phyloP scores from a whole-genome alignment of 2,797 vertebrate species.

The Pipistrellus pipistrellus region DNA sequence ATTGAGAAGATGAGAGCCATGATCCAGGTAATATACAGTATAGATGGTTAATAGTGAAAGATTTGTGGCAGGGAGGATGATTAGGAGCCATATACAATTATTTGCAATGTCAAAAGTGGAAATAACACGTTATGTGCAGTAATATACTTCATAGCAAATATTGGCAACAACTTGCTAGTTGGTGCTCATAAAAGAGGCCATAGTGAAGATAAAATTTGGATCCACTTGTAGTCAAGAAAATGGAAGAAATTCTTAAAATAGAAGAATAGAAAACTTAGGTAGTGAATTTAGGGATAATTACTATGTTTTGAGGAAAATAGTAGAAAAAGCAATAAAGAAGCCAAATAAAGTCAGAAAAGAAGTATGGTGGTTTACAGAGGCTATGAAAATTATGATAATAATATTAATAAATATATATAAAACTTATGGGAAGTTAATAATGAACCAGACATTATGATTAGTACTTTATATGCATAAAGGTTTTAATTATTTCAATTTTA shows the following conservation, averaged over 20 bases:
- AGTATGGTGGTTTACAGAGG: neutral
- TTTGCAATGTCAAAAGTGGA: neutral
- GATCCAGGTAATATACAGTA: neutral
- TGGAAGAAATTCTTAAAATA: neutral
- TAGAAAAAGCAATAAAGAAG: neutral
- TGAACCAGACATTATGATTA: neutral
- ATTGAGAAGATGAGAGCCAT: neutral
- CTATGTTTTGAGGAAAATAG: neutral
- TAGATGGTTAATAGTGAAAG: neutral
- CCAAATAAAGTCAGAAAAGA: neutral
- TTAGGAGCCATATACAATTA: neutral
- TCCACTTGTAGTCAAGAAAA: neutral
- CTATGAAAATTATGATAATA: neutral
- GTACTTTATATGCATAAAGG: neutral
- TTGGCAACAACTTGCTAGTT: neutral
- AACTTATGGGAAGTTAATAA: neutral
- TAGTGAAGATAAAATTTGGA: neutral
- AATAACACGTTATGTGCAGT: neutral
- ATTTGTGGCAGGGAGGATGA: neutral
- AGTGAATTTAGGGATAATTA: neutral
- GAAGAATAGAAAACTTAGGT: neutral
- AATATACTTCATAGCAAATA: neutral
- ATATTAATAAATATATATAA: neutral
- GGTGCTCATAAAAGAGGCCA: neutral
- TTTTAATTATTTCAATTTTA: slow-evolving; percentile 1